phyloP scores from a whole-genome alignment of 2,888 invertebrate species.

The Amitus sp. region DNA sequence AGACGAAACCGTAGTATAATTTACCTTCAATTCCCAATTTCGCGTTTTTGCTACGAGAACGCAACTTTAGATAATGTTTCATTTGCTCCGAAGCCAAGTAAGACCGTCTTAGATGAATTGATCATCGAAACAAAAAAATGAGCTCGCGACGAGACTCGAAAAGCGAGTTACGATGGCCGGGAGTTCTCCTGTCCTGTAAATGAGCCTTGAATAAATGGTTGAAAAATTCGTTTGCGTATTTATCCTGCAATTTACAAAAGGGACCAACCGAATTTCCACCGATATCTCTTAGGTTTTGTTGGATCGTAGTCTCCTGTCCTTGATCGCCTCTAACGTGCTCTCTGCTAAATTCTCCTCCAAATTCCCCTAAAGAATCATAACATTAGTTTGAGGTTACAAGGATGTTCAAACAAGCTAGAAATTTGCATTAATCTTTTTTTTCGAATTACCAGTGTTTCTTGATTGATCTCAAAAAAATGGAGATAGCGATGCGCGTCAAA shows the following conservation, averaged over 20 bases:
- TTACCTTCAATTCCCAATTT: constrained; percentile 25
- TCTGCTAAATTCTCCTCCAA: not conserved
- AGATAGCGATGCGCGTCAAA: no score
- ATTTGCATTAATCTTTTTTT: no score
- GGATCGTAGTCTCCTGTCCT: constrained; percentile 62
- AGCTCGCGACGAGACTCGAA: not conserved
- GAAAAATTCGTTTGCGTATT: constrained; percentile 56
- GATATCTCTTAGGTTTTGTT: constrained; percentile 62
- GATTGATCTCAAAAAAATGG: no score
- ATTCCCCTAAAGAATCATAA: constrained; percentile 2
- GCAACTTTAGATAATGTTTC: constrained; percentile 22
- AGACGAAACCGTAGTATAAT: constrained; percentile 24
- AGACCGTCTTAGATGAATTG: not conserved
- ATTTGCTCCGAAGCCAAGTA: constrained; percentile 14
- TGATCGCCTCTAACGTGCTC: constrained; percentile 57
- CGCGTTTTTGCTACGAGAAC: constrained; percentile 30
- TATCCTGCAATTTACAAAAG: constrained; percentile 61
- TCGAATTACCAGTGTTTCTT: no score
- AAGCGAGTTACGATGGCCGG: constrained; percentile 13
- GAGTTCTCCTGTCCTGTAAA: constrained; percentile 46
- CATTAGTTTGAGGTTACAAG: no score
- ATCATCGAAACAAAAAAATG: constrained; percentile 12
- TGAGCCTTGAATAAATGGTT: constrained; percentile 52
- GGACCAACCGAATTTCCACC: constrained; percentile 66
- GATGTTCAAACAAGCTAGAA: no score